These are phyloP conservation scores for Ichneumoninae sp. DNA, from an alignment of 2,888 invertebrate species.

Conservation along the genomic window DNA sequence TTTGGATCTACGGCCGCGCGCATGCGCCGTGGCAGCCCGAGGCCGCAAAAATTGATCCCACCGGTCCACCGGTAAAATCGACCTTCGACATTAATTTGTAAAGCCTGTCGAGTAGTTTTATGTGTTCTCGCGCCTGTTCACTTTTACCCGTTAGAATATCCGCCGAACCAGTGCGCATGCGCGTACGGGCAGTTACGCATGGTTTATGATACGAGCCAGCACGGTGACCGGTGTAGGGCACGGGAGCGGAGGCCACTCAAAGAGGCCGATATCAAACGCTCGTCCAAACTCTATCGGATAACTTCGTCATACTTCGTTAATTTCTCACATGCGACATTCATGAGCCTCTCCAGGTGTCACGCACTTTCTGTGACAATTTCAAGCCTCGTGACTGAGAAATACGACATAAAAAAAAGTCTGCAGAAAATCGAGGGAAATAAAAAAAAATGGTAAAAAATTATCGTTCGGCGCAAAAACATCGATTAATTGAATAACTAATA, in stretches of 20 bases:
- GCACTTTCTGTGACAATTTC: slow-evolving; percentile 19
- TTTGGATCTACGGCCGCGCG: background rate
- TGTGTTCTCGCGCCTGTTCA: slow-evolving; percentile 12
- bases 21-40: background rate
- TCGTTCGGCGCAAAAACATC: background rate
- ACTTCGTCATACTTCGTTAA: slow-evolving; percentile 39
- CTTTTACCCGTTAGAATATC: slow-evolving; percentile 6
- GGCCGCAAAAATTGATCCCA: slow-evolving; percentile 11
- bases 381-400: background rate
- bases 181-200: background rate
- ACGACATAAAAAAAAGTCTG: background rate
- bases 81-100: slow-evolving; percentile 53
- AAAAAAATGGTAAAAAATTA: background rate
- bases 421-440: background rate
- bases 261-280: slow-evolving; percentile 53
- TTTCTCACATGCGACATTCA: slow-evolving; percentile 33
- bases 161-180: background rate
- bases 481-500: background rate
- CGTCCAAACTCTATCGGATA: slow-evolving; percentile 44
- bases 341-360: slow-evolving; percentile 23
- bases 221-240: slow-evolving; percentile 12
- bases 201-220: background rate
- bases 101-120: slow-evolving; percentile 23
- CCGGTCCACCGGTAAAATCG: slow-evolving; percentile 29
- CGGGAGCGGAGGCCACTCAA: background rate